Percentiles rank a stretch among this genome's conserved stretches.
Conservation (phyloP, 2,888 invertebrate genomes). For the Pollenia griseotomentosa region DNA sequence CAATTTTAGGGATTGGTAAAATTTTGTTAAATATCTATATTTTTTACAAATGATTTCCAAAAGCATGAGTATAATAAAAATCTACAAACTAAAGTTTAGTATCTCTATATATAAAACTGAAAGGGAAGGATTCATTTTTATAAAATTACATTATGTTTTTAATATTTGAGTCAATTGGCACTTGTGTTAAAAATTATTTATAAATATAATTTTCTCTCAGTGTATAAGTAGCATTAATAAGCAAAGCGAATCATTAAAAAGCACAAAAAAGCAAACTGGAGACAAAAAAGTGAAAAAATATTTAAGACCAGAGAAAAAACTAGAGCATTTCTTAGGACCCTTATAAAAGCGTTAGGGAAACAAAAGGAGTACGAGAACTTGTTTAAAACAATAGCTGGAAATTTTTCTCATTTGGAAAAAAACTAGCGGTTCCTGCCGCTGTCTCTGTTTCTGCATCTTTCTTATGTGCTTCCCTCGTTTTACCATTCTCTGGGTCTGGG, state of each 20-base stretch:
- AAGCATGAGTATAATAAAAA: slow-evolving; percentile 16
- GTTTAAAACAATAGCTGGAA: slow-evolving; percentile 44
- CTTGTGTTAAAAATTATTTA: slow-evolving; percentile 71
- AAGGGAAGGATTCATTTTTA: slow-evolving; percentile 30
- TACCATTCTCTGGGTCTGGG: slow-evolving; percentile 80
- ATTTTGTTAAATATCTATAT: background rate
- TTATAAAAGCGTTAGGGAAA: background rate
- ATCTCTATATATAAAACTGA: slow-evolving; percentile 3
- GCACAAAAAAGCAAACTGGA: slow-evolving; percentile 56
- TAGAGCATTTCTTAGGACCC: slow-evolving; percentile 29
- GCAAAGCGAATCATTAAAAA: slow-evolving; percentile 37
- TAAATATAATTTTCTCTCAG: slow-evolving; percentile 60
- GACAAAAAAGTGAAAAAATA: background rate
- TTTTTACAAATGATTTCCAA: slow-evolving; percentile 37
- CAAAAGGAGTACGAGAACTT: background rate
- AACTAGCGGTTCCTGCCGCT: slow-evolving; percentile 73
- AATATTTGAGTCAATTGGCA: slow-evolving; percentile 74
- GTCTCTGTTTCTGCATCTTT: slow-evolving; percentile 37
- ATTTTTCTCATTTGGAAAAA: background rate
- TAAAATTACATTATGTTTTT: slow-evolving; percentile 39
- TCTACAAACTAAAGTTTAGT: slow-evolving; percentile 30
- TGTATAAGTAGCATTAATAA: slow-evolving; percentile 65
- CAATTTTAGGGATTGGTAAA: background rate
- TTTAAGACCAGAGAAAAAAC: slow-evolving; percentile 57
- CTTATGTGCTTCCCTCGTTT: slow-evolving; percentile 4